Evolutionary conservation across 2,888 invertebrate species (phyloP).

Genomic region (Temnothorax unifasciatus): DNA sequence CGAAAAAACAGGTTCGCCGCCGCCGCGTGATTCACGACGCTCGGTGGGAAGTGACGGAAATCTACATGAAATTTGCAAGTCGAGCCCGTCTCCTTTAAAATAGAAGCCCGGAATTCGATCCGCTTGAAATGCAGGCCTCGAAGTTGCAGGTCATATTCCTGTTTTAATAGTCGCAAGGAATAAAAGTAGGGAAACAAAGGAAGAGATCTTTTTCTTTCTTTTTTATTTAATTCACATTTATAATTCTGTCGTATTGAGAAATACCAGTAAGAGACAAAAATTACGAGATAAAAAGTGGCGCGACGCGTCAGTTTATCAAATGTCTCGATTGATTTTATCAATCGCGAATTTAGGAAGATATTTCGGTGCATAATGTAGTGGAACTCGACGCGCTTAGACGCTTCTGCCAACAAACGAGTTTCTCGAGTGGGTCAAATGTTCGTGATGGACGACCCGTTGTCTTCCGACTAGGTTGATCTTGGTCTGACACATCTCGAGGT

Average conservation of each 20-base stretch:
- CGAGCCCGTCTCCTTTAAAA: conserved; percentile 2
- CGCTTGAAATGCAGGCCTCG: background rate
- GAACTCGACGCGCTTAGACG: background rate
- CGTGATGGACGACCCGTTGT: conserved; percentile 44
- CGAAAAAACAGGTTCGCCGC: conserved; percentile 49
- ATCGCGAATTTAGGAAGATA: background rate
- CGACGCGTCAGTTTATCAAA: background rate
- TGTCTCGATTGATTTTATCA: conserved; percentile 3
- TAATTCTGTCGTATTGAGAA: background rate
- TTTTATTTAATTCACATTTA: background rate
- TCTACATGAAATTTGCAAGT: conserved; percentile 39
- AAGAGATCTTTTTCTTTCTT: background rate
- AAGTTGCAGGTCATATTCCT: background rate
- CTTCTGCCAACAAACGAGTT: conserved; percentile 59
- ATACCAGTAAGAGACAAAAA: background rate
- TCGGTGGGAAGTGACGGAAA: conserved; percentile 40
- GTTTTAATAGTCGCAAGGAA: background rate
- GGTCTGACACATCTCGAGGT: conserved; percentile 44
- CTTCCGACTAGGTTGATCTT: conserved; percentile 51
- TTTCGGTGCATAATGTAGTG: background rate
- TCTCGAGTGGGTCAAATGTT: conserved; percentile 58
- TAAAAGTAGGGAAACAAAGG: background rate
- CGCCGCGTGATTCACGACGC: conserved; percentile 35
- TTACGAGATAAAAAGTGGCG: background rate
- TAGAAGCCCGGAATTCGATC: conserved; percentile 3